These are phyloP conservation scores for Diuraphis noxia DNA, from an alignment of 1,140 invertebrate species.

Conservation along the genomic window DNA sequence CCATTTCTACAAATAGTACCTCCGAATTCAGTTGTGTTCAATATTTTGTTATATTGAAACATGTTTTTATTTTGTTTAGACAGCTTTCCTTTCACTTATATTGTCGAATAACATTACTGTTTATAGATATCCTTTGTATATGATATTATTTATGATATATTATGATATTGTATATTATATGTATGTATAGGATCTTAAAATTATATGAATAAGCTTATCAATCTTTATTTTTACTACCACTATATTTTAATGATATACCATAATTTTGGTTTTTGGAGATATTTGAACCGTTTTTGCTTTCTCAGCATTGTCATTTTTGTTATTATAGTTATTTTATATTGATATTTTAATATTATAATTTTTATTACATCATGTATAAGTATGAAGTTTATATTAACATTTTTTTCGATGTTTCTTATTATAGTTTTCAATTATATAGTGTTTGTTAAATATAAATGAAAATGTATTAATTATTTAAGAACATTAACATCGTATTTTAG, in stretches of 20 bases:
- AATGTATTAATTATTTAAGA: background rate
- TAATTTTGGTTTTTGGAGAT: background rate
- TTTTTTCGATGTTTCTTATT: accelerated
- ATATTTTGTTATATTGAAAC: background rate
- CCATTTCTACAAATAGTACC: background rate
- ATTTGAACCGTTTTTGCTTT: background rate
- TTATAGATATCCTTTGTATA: background rate
- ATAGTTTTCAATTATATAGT: background rate
- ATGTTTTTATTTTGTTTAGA: background rate
- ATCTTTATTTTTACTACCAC: background rate
- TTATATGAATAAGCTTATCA: background rate
- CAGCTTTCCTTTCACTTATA: background rate
- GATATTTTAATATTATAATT: background rate
- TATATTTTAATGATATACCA: background rate
- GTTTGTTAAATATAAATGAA: background rate
- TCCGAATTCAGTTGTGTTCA: background rate
- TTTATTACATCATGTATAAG: background rate
- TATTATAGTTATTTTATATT: background rate
- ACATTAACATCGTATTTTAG: background rate
- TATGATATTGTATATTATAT: background rate
- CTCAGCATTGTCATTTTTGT: background rate
- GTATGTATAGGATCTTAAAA: background rate
- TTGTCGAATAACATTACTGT: background rate
- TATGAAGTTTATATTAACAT: background rate
- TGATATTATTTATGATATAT: background rate